Conservation (phyloP, 1,140 invertebrate genomes). For the Elysia chlorotica region DNA sequence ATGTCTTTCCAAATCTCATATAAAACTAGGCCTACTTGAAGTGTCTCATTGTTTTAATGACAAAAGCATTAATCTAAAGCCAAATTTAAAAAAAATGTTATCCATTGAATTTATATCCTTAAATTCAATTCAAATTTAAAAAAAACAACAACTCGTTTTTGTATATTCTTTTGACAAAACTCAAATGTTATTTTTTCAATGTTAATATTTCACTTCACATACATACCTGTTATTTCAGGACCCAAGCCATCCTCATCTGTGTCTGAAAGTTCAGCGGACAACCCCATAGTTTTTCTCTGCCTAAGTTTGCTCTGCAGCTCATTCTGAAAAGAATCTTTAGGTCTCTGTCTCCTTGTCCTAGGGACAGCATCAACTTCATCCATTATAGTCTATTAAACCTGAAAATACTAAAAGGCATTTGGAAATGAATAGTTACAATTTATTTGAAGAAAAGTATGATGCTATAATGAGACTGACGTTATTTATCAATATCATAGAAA, state of each 20-base stretch:
- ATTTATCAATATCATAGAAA: background rate
- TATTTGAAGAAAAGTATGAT: no score
- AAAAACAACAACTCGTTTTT: no score
- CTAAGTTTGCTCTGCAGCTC: slow-evolving; percentile 28
- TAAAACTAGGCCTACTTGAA: no score
- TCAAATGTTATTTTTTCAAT: background rate
- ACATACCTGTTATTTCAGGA: background rate
- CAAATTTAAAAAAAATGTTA: no score
- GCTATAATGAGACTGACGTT: background rate
- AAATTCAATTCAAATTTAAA: no score
- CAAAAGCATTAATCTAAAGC: no score
- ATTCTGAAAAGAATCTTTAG: slow-evolving; percentile 30
- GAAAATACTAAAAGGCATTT: no score
- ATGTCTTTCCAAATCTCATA: no score
- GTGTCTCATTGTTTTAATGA: no score
- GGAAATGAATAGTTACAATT: no score
- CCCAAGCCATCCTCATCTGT: slow-evolving; percentile 23
- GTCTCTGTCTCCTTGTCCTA: slow-evolving; percentile 13
- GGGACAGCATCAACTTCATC: slow-evolving; percentile 20
- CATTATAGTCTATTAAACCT: background rate
- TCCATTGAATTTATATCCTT: no score
- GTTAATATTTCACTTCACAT: background rate
- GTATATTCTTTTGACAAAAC: background rate
- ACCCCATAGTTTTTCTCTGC: slow-evolving; percentile 24
- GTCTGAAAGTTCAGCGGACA: slow-evolving; percentile 26